A percentile compares a stretch with the other conserved stretches of the same genome.
Conservation (phyloP, 1,140 invertebrate species). For the Spodoptera litura region DNA sequence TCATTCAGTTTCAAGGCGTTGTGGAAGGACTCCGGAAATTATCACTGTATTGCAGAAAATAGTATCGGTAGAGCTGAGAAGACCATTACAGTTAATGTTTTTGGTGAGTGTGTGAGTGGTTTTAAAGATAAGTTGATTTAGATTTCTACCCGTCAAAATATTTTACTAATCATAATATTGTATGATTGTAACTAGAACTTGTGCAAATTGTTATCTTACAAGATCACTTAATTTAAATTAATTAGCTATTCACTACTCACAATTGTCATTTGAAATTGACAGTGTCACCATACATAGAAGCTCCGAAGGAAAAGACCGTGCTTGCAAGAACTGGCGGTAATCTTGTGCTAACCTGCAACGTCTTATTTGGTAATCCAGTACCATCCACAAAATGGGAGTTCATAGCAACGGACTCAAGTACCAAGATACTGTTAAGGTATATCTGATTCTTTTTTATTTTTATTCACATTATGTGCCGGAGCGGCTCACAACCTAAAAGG, state of each 20-base stretch:
- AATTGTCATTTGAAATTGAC: slow-evolving; percentile 19
- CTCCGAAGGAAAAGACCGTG: slow-evolving; percentile 49
- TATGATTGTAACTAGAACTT: too few relatives aligned
- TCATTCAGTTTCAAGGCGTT: slow-evolving; percentile 64
- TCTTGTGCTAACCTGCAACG: slow-evolving; percentile 58
- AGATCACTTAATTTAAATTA: too few relatives aligned
- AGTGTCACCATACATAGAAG: slow-evolving; percentile 67
- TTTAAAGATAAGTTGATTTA: too few relatives aligned
- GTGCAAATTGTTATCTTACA: too few relatives aligned
- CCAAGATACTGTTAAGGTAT: slow-evolving; percentile 59
- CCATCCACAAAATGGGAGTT: slow-evolving; percentile 67
- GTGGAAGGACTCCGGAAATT: slow-evolving; percentile 68
- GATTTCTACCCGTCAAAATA: too few relatives aligned
- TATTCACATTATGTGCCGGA: too few relatives aligned
- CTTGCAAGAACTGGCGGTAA: slow-evolving; percentile 47
- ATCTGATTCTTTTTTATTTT: neutral
- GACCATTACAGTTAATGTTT: slow-evolving; percentile 63
- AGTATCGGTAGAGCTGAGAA: slow-evolving; percentile 61
- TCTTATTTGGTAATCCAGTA: slow-evolving; percentile 60
- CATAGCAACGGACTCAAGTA: slow-evolving; percentile 55
- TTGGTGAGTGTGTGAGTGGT: slow-evolving; percentile 57
- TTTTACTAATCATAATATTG: too few relatives aligned
- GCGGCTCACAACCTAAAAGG: too few relatives aligned
- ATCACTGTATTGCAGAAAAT: slow-evolving; percentile 72
- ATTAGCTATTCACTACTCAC: neutral